Percentiles rank a stretch among this genome's conserved stretches.
Conservation (phyloP, 2,113 vertebrate species). For the Myotis yumanensis region DNA sequence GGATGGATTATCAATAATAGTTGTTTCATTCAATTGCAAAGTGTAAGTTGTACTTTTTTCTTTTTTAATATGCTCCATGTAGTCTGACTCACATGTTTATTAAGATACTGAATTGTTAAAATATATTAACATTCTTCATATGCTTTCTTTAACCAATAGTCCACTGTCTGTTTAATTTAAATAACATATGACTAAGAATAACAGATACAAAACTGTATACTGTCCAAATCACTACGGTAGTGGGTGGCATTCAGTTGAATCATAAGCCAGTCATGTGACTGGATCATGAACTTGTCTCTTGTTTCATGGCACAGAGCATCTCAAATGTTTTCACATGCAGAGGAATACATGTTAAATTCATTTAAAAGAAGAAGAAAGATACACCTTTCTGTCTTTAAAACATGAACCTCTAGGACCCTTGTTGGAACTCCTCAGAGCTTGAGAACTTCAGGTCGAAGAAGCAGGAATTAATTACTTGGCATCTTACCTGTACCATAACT, state of each 20-base stretch:
- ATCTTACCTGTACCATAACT: neutral
- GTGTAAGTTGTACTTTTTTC: constrained; percentile 26
- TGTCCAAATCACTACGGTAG: neutral
- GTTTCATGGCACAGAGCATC: neutral
- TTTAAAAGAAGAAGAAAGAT: neutral
- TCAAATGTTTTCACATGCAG: neutral
- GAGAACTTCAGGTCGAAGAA: neutral
- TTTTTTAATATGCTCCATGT: neutral
- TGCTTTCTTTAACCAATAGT: neutral
- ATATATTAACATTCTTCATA: neutral
- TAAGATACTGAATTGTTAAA: neutral
- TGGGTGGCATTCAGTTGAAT: neutral
- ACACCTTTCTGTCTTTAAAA: neutral
- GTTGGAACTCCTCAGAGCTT: neutral
- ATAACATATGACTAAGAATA: neutral
- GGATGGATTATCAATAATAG: neutral
- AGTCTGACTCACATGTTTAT: neutral
- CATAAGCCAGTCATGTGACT: neutral
- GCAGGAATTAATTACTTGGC: neutral
- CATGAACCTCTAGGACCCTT: neutral
- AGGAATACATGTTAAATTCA: neutral
- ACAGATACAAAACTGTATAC: neutral
- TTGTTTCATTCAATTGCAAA: constrained; percentile 20
- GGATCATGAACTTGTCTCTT: neutral
- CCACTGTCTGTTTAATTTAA: neutral